Percentiles rank a stretch among this genome's conserved stretches.
Evolutionary conservation across 2,113 vertebrate species (phyloP).

Genomic region (Scomber colias): DNA sequence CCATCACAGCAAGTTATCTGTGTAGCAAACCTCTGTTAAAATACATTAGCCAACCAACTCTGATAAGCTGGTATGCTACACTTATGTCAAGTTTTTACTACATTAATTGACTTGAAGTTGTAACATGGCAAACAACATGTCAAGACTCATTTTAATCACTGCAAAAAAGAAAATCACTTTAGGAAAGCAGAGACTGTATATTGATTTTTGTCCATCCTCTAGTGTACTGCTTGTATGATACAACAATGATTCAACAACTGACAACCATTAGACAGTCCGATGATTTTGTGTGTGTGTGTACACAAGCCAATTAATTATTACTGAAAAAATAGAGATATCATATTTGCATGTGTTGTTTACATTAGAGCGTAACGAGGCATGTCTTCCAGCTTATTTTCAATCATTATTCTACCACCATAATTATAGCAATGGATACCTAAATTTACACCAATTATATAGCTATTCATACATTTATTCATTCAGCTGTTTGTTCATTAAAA

Average conservation of each 20-base stretch:
- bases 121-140: too few species aligned
- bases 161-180: too few species aligned
- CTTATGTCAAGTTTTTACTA: too few species aligned
- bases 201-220: not conserved
- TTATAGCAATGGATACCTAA: not conserved
- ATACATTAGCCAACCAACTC: too few species aligned
- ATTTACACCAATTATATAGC: not conserved
- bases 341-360: not conserved
- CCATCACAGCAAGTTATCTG: too few species aligned
- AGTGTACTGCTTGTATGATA: too few species aligned
- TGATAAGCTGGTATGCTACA: too few species aligned
- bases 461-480: not conserved
- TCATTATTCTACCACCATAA: not conserved
- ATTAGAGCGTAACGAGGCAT: not conserved
- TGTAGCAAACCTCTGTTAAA: too few species aligned
- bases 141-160: too few species aligned
- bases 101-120: too few species aligned
- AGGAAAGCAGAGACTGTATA: not conserved
- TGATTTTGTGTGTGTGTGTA: not conserved
- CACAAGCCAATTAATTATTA: not conserved
- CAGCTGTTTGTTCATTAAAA: too few species aligned
- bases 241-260: not conserved
- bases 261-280: not conserved
- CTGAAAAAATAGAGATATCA: not conserved
- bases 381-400: not conserved